Evolutionary conservation across 1,140 invertebrate species (phyloP), one percentile per base, ranked within the genome.

Genomic region (Nasonia longicornis): DNA sequence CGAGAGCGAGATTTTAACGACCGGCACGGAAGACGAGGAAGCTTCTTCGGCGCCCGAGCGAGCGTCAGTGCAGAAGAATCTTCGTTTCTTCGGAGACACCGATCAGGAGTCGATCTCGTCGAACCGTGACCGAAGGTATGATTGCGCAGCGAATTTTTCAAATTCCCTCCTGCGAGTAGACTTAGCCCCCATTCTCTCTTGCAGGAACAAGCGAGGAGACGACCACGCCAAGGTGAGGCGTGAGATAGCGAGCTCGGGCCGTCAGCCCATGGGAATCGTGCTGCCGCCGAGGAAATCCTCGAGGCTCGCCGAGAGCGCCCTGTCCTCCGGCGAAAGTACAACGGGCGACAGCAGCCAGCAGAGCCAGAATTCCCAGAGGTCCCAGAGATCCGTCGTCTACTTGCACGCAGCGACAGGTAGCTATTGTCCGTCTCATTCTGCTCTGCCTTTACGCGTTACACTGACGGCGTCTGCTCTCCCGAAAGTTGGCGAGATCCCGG

Each of bases 21-120:
- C 93, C 75, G 84, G 90, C 86, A 83, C 92, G 83, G 85, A 92
- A 87, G 89, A 91, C 83, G 89, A 91, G 79, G 89, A 89, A 83
- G 88, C 86, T 72, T 89, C 87, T 72, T 88, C 89, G 31, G 87
- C 87, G 26, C 89, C 89, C 38, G 89, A 90, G 84, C 85, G 89
- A 79, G 86, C 86, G 45, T 89, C 88, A 22, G 89, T 88, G 48
- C 89, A 90, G 84, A 95, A 95, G 85, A 95, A 93, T 89, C 91
- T 96, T 7, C 92, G 95, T 45, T 96, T 96, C 91, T 96, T 96
- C 87, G 95, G 95, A 2, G 95, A 96, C 87, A 96, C 95, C 2
- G 95, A 96, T 86, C 91, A 92, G 73, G 95, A 95, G 85, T 95
- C 94, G 6, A 93, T 90, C 80, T 89, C 89, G 70, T 90, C 89